Conservation (phyloP, 2,888 invertebrate species). For the Hermaeophaga mercurialis region DNA sequence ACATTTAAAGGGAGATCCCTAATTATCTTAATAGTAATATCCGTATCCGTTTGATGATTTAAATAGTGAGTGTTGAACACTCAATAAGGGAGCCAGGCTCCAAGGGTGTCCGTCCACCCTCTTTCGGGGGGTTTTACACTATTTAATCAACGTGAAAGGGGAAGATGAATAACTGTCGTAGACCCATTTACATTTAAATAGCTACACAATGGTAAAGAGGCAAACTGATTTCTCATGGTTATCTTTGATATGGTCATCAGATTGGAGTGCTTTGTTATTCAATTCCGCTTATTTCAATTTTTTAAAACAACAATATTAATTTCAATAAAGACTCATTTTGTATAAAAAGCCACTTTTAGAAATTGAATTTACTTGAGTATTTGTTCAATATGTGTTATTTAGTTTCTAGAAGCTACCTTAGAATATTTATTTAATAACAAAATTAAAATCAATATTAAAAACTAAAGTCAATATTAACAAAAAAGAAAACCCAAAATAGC, state of each 20-base stretch:
- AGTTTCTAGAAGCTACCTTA: no score
- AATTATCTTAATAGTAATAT: slow-evolving; percentile 56
- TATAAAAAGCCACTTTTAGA: no score
- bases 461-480: no score
- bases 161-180: slow-evolving; percentile 48
- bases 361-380: no score
- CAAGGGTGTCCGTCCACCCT: slow-evolving; percentile 37
- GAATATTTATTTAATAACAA: no score
- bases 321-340: no score
- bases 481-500: no score
- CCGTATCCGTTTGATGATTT: slow-evolving; percentile 54
- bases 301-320: no score
- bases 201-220: slow-evolving; percentile 52
- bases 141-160: slow-evolving; percentile 50
- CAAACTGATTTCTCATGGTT: slow-evolving; percentile 47
- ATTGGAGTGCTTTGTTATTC: slow-evolving; percentile 4
- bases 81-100: slow-evolving; percentile 42
- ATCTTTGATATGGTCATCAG: slow-evolving; percentile 33
- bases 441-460: no score
- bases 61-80: slow-evolving; percentile 47
- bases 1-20: slow-evolving; percentile 41
- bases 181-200: slow-evolving; percentile 56
- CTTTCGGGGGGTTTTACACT: slow-evolving; percentile 47
- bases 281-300: no score
- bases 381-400: no score